Evolutionary conservation across 1,140 invertebrate species (phyloP).

Genomic region (Contarinia nasturtii): DNA sequence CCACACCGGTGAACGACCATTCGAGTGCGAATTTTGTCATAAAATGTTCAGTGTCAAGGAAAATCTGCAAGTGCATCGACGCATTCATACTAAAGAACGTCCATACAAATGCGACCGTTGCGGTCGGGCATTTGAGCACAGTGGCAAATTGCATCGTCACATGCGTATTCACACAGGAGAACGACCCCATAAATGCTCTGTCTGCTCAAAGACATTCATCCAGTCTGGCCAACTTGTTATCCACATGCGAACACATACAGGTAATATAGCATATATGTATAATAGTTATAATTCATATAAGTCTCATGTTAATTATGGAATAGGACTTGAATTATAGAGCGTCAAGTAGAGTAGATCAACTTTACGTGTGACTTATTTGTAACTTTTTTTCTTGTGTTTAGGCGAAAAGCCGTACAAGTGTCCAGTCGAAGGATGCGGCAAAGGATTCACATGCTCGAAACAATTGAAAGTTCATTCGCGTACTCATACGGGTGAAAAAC

Average conservation of each 20-base stretch:
- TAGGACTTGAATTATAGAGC: too few relatives aligned
- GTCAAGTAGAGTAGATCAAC: background rate
- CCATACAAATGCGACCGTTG: constrained; percentile 74
- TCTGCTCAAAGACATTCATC: constrained; percentile 81
- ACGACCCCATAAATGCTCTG: constrained; percentile 80
- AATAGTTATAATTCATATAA: background rate
- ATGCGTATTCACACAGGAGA: constrained; percentile 86
- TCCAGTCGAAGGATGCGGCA: constrained; percentile 53
- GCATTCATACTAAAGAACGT: constrained; percentile 74
- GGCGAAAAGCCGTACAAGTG: constrained; percentile 84
- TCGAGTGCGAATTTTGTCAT: constrained; percentile 80
- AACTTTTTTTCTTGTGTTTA: background rate
- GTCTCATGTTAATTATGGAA: too few relatives aligned
- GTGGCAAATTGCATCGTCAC: constrained; percentile 77
- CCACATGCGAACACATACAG: constrained; percentile 71
- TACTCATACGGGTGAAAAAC: constrained; percentile 74
- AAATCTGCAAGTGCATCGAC: constrained; percentile 75
- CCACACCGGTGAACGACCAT: constrained; percentile 71
- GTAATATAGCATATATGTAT: background rate
- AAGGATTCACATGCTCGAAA: constrained; percentile 78
- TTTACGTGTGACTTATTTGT: background rate
- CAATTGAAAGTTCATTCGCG: constrained; percentile 70
- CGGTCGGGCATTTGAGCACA: constrained; percentile 78
- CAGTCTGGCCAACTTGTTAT: constrained; percentile 73
- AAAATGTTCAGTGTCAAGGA: constrained; percentile 85